phyloP scores from a whole-genome alignment of 2,888 invertebrate genomes.

The Drosophila pseudotalamancana region DNA sequence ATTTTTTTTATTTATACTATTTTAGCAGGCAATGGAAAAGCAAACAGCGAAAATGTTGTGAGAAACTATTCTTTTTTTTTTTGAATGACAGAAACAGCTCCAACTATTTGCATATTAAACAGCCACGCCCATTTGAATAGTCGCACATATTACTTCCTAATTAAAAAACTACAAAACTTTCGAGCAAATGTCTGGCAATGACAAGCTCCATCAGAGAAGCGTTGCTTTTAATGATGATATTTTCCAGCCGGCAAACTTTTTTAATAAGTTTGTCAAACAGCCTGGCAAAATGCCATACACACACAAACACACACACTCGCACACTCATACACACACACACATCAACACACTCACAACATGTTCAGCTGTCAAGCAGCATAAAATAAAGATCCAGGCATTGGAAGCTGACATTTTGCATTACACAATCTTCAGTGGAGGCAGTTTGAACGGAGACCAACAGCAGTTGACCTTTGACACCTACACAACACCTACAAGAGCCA shows the following conservation, averaged over 20 bases:
- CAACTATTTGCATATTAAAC: constrained; percentile 61
- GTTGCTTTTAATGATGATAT: constrained; percentile 68
- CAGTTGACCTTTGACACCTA: constrained; percentile 71
- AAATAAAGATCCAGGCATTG: constrained; percentile 37
- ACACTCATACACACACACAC: constrained; percentile 12
- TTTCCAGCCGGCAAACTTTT: constrained; percentile 69
- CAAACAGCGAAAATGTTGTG: constrained; percentile 2
- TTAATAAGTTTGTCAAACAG: constrained; percentile 76
- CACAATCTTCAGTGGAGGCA: constrained; percentile 46
- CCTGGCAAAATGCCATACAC: constrained; percentile 39
- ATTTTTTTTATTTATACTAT: neutral
- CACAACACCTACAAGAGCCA: constrained; percentile 53
- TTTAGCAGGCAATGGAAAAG: constrained; percentile 21
- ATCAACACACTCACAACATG: constrained; percentile 2
- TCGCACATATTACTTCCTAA: constrained; percentile 43
- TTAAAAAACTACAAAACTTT: constrained; percentile 57
- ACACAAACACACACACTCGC: constrained; percentile 12
- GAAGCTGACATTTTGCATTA: constrained; percentile 56
- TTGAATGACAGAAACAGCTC: constrained; percentile 8
- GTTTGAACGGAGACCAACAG: constrained; percentile 33
- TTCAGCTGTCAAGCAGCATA: constrained; percentile 30
- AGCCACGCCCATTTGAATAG: constrained; percentile 25
- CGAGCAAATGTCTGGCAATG: constrained; percentile 54
- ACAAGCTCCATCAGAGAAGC: constrained; percentile 48
- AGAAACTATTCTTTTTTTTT: constrained; percentile 3